Evolutionary conservation across 2,888 invertebrate species (phyloP).

Genomic region (Chrysolina haemoptera): DNA sequence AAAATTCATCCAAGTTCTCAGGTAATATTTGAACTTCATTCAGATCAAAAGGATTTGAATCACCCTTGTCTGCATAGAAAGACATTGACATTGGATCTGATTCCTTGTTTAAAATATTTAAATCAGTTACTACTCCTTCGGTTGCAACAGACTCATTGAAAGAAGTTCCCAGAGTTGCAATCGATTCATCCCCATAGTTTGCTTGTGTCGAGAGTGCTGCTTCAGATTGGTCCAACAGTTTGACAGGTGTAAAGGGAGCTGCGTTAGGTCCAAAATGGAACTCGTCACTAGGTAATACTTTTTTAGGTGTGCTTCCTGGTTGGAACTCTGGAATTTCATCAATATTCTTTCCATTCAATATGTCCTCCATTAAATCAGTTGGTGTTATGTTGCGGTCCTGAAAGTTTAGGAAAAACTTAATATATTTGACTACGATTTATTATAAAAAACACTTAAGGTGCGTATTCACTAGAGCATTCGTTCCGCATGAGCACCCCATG

Average conservation of each 20-base stretch:
- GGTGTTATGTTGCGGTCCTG: constrained; percentile 61
- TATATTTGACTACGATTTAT: not conserved
- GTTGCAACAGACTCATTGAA: constrained; percentile 52
- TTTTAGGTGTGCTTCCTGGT: constrained; percentile 59
- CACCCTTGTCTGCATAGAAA: constrained; percentile 76
- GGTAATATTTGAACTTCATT: constrained; percentile 75
- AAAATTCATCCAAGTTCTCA: constrained; percentile 69
- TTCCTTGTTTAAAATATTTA: constrained; percentile 68
- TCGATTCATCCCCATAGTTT: constrained; percentile 71
- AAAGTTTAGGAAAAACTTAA: constrained; percentile 21
- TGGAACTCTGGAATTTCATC: constrained; percentile 68
- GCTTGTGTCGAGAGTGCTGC: constrained; percentile 71
- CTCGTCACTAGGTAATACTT: constrained; percentile 67
- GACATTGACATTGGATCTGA: constrained; percentile 79
- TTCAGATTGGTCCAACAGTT: constrained; percentile 70
- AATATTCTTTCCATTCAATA: constrained; percentile 68
- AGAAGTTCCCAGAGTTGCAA: constrained; percentile 58
- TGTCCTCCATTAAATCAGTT: constrained; percentile 67
- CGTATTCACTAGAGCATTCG: too few species aligned
- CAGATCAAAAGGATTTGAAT: constrained; percentile 71
- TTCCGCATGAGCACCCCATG: too few species aligned
- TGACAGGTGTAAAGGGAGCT: constrained; percentile 68
- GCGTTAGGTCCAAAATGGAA: constrained; percentile 78
- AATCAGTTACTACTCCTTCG: constrained; percentile 26
- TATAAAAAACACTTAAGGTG: too few species aligned